phyloP scores from a whole-genome alignment of 2,113 vertebrate species.

The Malaclemys terrapin region DNA sequence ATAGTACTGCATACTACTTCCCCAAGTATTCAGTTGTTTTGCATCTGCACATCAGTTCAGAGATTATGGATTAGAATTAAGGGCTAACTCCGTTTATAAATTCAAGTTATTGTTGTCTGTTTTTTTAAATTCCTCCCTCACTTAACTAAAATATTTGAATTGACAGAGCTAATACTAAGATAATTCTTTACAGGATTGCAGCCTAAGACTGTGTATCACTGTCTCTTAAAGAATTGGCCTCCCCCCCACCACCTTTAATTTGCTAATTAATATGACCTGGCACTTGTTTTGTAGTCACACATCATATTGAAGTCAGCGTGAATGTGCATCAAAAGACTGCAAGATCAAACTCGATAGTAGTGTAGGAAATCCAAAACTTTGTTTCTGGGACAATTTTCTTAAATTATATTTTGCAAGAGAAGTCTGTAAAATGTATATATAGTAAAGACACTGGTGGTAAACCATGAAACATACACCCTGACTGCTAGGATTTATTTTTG shows the following conservation, averaged over 20 bases:
- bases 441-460: neutral
- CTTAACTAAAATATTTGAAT: neutral
- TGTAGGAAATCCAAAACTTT: neutral
- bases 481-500: neutral
- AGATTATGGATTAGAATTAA: neutral
- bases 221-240: neutral
- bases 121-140: neutral
- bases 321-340: neutral
- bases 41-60: neutral
- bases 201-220: neutral
- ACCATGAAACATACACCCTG: neutral
- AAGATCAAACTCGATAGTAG: neutral
- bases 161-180: neutral
- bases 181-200: neutral
- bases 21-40: neutral
- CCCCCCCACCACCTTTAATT: neutral
- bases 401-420: neutral
- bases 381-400: neutral
- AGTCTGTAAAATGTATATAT: neutral
- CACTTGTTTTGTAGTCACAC: rapidly evolving
- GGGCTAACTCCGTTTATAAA: neutral
- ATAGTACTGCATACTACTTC: neutral
- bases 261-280: neutral
- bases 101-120: neutral
- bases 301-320: rapidly evolving